Evolutionary conservation across 2,888 invertebrate species (phyloP), one percentile per base, ranked within the genome.

Genomic region (Gymnoscelis rufifasciata): DNA sequence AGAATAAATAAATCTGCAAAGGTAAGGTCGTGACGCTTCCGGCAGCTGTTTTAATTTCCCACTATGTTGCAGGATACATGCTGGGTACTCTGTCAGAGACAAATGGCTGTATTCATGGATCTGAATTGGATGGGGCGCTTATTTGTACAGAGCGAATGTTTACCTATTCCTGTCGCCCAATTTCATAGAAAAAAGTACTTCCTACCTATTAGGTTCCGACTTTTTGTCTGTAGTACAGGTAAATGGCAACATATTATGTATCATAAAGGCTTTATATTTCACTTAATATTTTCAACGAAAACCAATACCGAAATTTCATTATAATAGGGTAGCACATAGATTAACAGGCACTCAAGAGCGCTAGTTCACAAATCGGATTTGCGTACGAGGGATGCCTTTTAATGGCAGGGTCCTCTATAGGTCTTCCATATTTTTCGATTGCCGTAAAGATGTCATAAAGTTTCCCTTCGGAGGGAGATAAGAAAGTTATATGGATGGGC

Each of bases 361-460:
- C 63, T 62, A 67, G 64, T 66, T 70, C 68, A 64, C 64, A 68
- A 66, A 62, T 68, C 69, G 60, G 62, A 63, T 66, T 63, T 60
- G 56, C 61, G 62, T 58, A 60, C 73, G 74, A 65, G 72, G 62
- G 60, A 58, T 43, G 71, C 63, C 63, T 73, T 73, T 66, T 74
- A 77, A 74, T 74, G 71, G 69, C 68, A 71, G 74, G 74, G 72
- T 71, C 74, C 68, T 70, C 74, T 73, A 78, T 80, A 80, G 74
- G 72, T 70, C 74, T 69, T 70, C 74, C 77, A 80, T 80, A 81
- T 81, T 78, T 80, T 81, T 78, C 74, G 77, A 74, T 76, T 78
- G 72, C 64, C 76, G 73, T 79, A 78, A 82, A 80, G 78, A 80
- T 80, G 80, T 81, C 81, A 80, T 78, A 80, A 81, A 78, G 76